Conservation (phyloP, 2,797 vertebrate genomes). For the Dermochelys coriacea region DNA sequence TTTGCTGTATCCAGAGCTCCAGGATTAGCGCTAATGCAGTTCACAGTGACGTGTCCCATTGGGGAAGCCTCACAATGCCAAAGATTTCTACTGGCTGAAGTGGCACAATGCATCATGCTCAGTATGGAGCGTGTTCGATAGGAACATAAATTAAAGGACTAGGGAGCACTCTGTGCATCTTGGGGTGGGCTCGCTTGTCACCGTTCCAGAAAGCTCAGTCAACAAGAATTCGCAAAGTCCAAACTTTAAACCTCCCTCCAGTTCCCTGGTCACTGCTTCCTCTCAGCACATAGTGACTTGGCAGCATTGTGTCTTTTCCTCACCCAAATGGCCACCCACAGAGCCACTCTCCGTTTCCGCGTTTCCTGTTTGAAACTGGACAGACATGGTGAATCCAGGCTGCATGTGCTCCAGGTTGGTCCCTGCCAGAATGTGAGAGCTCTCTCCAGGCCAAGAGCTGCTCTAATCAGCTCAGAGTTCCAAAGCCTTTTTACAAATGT, state of each 20-base stretch:
- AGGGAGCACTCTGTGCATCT: not conserved
- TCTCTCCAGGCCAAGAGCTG: not conserved
- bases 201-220: not conserved
- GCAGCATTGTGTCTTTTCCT: not conserved
- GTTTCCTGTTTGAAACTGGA: not conserved
- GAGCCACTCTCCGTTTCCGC: not conserved
- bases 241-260: not conserved
- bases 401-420: not conserved
- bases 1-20: not conserved
- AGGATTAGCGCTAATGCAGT: accelerated
- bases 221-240: not conserved
- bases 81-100: not conserved
- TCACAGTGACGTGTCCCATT: accelerated
- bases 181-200: not conserved
- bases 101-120: too few relatives aligned
- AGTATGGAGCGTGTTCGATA: not conserved
- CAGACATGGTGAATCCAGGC: not conserved
- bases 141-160: too few relatives aligned
- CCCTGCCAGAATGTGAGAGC: not conserved
- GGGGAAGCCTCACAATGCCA: not conserved
- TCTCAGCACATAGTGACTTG: not conserved
- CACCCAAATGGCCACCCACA: not conserved
- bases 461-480: not conserved
- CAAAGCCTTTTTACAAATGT: not conserved
- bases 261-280: not conserved